phyloP scores from a whole-genome alignment of 2,888 invertebrate genomes.

The Globia sparganii region DNA sequence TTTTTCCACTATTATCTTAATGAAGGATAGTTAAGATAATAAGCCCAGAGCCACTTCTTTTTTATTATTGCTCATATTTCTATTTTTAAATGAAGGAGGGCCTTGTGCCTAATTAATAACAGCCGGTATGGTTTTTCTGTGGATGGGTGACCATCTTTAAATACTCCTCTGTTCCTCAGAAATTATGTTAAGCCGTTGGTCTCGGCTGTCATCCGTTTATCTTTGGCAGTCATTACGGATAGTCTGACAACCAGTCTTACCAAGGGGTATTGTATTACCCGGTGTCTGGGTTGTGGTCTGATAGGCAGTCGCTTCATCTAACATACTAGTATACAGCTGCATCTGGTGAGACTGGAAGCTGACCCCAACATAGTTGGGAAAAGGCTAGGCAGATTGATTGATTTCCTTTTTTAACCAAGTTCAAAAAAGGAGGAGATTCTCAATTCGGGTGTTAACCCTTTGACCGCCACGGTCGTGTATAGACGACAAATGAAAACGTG shows the following conservation, averaged over 20 bases:
- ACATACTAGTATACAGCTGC: neutral
- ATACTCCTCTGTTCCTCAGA: too few species aligned
- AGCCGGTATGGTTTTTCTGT: neutral
- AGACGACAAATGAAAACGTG: too few species aligned
- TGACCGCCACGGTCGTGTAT: too few species aligned
- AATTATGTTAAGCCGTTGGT: neutral
- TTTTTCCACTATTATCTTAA: constrained; percentile 2
- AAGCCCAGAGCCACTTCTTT: too few species aligned
- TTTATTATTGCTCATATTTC: neutral
- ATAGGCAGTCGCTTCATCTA: too few species aligned
- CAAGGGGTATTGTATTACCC: neutral
- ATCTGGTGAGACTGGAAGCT: neutral
- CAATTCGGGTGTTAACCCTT: too few species aligned
- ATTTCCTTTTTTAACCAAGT: neutral
- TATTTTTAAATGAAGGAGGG: neutral
- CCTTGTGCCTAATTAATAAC: neutral
- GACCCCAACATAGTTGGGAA: neutral
- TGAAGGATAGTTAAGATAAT: neutral
- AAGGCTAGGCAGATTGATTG: neutral
- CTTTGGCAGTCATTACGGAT: neutral
- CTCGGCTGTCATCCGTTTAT: neutral
- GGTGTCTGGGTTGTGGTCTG: neutral
- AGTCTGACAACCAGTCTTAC: neutral
- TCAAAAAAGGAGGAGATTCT: too few species aligned
- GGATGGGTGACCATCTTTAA: too few species aligned